Evolutionary conservation across 2,113 vertebrate species (phyloP).

Genomic region (Erinaceus europaeus): DNA sequence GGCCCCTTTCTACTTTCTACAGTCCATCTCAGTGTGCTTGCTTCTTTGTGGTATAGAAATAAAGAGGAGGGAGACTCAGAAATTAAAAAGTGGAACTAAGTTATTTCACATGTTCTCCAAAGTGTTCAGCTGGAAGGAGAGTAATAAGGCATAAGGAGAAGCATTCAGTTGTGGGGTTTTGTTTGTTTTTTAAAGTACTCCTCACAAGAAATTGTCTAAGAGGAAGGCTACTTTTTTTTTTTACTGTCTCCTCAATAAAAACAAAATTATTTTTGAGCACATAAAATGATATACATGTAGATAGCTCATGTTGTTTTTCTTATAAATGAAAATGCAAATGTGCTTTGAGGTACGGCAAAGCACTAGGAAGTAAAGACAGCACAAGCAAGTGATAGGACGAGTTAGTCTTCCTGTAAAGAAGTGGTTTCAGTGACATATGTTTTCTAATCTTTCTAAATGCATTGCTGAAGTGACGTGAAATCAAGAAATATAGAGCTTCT

Average conservation of each 20-base stretch:
- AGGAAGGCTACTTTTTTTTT: background rate
- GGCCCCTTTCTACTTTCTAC: background rate
- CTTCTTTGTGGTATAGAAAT: background rate
- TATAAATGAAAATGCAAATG: conserved; percentile 41
- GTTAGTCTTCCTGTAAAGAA: conserved; percentile 29
- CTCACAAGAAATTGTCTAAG: conserved; percentile 27
- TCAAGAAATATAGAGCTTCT: background rate
- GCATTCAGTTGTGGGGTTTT: no score
- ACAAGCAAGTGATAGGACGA: background rate
- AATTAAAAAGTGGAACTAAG: background rate
- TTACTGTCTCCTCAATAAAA: conserved; percentile 3
- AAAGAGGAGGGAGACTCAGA: background rate
- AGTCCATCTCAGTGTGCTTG: background rate
- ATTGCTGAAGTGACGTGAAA: background rate
- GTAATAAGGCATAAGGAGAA: background rate
- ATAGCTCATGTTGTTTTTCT: background rate
- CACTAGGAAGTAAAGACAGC: background rate
- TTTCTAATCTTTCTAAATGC: conserved; percentile 28
- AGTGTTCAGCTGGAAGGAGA: background rate
- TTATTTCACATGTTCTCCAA: background rate
- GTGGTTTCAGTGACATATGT: background rate
- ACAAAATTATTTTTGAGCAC: background rate
- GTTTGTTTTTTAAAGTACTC: background rate
- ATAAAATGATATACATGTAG: background rate
- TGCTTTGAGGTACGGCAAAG: background rate